A percentile compares a stretch with the other conserved stretches of the same genome.
phyloP scores from a whole-genome alignment of 2,797 vertebrate genomes.

The Sus cebifrons region DNA sequence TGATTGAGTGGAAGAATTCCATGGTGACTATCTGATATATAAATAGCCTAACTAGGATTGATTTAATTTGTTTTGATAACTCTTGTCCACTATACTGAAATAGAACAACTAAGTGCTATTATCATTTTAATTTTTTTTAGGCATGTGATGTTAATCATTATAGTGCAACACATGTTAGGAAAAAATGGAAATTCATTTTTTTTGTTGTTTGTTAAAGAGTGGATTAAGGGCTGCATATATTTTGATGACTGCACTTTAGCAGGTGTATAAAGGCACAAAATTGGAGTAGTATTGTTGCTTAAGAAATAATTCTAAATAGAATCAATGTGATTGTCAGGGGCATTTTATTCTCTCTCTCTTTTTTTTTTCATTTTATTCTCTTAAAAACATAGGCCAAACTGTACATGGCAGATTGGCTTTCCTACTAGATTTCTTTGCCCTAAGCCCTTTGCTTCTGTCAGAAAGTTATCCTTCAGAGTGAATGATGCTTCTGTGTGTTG shows the following conservation, averaged over 20 bases:
- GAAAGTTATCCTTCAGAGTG: background rate
- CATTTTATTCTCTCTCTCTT: background rate
- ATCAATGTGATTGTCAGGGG: background rate
- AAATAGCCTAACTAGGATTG: background rate
- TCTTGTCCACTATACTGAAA: slow-evolving; percentile 51
- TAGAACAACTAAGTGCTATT: background rate
- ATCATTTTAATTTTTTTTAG: slow-evolving; percentile 49
- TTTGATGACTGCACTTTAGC: background rate
- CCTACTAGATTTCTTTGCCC: slow-evolving; percentile 7
- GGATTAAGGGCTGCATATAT: background rate
- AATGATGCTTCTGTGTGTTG: background rate
- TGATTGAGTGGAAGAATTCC: slow-evolving; percentile 12
- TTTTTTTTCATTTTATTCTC: slow-evolving; percentile 53
- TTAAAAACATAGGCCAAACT: background rate
- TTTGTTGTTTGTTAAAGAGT: slow-evolving; percentile 11
- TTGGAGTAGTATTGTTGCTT: background rate
- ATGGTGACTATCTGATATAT: background rate
- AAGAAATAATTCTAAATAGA: slow-evolving; percentile 36
- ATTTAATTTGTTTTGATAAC: background rate
- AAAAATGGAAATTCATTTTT: slow-evolving; percentile 41
- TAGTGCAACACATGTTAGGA: background rate
- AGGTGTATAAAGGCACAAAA: background rate
- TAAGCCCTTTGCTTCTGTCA: slow-evolving; percentile 30
- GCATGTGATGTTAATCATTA: background rate
- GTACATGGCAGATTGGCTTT: background rate